A percentile compares a stretch with the other conserved stretches of the same genome.
Evolutionary conservation across 2,113 vertebrate genomes (phyloP).

Genomic region (Malaclemys terrapin): DNA sequence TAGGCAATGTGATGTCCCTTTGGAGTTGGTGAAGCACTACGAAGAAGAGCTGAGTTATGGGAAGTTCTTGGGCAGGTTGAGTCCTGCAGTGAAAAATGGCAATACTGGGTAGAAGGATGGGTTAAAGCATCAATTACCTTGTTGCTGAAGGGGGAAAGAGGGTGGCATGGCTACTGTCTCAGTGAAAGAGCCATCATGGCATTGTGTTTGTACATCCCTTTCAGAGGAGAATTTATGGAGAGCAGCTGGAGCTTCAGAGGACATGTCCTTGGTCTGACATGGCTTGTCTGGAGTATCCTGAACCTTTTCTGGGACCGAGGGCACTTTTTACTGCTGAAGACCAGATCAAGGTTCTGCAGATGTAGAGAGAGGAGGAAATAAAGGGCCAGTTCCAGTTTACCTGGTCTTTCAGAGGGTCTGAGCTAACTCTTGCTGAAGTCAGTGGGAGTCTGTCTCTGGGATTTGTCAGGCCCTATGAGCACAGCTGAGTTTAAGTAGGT

Average conservation of each 20-base stretch:
- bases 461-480: background rate
- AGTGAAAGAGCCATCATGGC: conserved; percentile 19
- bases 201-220: background rate
- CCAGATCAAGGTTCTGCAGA: background rate
- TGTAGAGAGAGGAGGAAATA: background rate
- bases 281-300: background rate
- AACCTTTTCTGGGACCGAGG: background rate
- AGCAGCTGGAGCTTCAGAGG: background rate
- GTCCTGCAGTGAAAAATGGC: background rate
- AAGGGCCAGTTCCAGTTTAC: background rate
- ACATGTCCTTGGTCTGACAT: background rate
- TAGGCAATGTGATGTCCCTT: background rate
- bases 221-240: background rate
- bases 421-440: background rate
- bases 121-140: conserved; percentile 10
- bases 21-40: background rate
- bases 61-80: background rate
- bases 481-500: background rate
- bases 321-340: background rate
- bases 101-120: background rate
- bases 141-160: background rate
- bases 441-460: background rate
- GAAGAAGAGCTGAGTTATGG: background rate
- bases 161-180: background rate
- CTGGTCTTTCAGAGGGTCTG: background rate